Conservation (phyloP, 2,888 invertebrate genomes). For the Rhamnusium bicolor region DNA sequence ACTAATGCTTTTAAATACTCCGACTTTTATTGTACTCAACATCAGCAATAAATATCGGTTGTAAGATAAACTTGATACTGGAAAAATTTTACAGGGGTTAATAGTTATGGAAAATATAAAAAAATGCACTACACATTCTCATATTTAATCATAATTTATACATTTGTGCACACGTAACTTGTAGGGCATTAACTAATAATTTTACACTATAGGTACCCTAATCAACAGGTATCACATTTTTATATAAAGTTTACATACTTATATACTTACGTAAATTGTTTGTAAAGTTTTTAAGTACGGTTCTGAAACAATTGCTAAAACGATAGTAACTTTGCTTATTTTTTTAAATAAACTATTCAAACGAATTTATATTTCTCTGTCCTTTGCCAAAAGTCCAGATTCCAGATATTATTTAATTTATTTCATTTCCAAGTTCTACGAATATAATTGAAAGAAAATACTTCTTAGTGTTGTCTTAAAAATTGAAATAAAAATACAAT, state of each 20-base stretch:
- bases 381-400: too few relatives aligned
- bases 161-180: conserved; percentile 38
- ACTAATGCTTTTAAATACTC: too few relatives aligned
- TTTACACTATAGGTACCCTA: conserved; percentile 59
- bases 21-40: background rate
- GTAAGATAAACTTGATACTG: background rate
- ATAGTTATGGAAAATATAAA: conserved; percentile 37
- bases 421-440: too few relatives aligned
- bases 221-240: conserved; percentile 66
- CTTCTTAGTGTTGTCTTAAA: too few relatives aligned
- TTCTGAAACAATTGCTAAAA: conserved; percentile 7
- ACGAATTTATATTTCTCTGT: too few relatives aligned
- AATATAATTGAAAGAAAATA: too few relatives aligned
- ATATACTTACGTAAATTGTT: conserved; percentile 5
- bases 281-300: conserved; percentile 36
- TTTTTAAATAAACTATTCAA: background rate
- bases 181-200: conserved; percentile 51
- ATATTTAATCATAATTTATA: conserved; percentile 49
- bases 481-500: too few relatives aligned
- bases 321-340: background rate
- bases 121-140: conserved; percentile 54
- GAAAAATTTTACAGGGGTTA: conserved; percentile 15
- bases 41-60: background rate
- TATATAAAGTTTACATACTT: conserved; percentile 19
- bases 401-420: background rate